These are phyloP conservation scores for Drosophila cardini DNA, from an alignment of 1,140 invertebrate genomes.

Conservation along the genomic window DNA sequence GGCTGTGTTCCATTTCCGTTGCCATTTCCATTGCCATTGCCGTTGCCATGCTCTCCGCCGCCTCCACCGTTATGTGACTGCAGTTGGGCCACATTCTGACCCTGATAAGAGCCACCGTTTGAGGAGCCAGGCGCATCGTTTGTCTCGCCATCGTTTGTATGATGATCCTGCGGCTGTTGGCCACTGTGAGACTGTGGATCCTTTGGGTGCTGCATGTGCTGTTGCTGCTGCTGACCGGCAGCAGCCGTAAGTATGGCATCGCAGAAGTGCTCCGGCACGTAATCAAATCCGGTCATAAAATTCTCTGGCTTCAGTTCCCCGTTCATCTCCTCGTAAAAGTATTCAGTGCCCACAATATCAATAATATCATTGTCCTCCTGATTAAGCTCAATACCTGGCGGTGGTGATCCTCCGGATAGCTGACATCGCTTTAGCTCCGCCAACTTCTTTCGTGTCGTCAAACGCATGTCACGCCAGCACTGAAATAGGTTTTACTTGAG, in stretches of 20 bases:
- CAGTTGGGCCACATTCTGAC: constrained; percentile 65
- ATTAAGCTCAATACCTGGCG: constrained; percentile 78
- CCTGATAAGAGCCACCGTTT: constrained; percentile 76
- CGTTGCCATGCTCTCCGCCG: constrained; percentile 59
- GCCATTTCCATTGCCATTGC: constrained; percentile 35
- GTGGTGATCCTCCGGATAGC: constrained; percentile 77
- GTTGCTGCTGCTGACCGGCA: constrained; percentile 73
- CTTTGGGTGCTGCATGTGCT: constrained; percentile 73
- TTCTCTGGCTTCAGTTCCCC: constrained; percentile 81
- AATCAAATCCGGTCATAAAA: constrained; percentile 81
- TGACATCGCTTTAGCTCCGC: constrained; percentile 81
- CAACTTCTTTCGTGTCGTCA: constrained; percentile 79
- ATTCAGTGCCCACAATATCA: constrained; percentile 81
- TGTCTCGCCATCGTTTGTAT: constrained; percentile 77
- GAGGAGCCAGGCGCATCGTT: constrained; percentile 79
- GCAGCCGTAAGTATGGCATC: constrained; percentile 81
- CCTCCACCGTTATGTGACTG: constrained; percentile 67
- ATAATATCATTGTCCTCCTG: constrained; percentile 84
- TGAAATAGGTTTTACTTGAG: constrained; percentile 11
- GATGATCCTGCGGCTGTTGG: constrained; percentile 75
- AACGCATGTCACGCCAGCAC: constrained; percentile 83
- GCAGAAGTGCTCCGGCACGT: constrained; percentile 80
- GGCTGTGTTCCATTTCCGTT: constrained; percentile 54
- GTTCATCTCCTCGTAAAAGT: constrained; percentile 84
- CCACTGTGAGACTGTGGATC: constrained; percentile 63